Base-by-base conservation (phyloP, 1,140 invertebrate species). In the Linepithema humile region DNA sequence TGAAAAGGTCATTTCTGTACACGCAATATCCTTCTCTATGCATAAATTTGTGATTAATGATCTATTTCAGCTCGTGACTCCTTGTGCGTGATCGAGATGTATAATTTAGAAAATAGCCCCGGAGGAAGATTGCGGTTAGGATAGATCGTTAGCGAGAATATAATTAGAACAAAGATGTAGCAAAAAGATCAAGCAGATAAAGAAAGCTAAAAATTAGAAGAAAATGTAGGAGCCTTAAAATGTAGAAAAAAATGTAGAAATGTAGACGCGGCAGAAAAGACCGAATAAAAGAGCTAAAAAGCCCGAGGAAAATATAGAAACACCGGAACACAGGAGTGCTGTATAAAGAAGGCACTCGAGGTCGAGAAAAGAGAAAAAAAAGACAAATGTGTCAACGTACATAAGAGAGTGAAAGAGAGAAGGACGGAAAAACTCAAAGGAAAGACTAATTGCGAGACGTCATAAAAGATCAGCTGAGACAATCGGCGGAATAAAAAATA, bases 401-500 rank as follows among this genome's bases (percentile, higher is more conserved):
- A 12, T 5, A 38, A 65, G 32, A 65, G 35, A 69, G 40, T 17
- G 20, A 23, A 50, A 72, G 53, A 77, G 67, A 29, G 26, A 40
- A 40, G 1, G 9, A 20, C 0, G 12, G 38, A 35, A 26, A 20
- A 60, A 77, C 26, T 53, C 40, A 64, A 62, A 59, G 29, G 35
- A 38, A 65, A 20, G 15, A 48, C 15, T 20, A 6, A 12, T n/a
- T n/a, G 12, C 9, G 17, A 64, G 40, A 38, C 20, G 43, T 74
- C 53, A 62, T 62, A 64, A 75, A 53, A 69, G 23, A 62, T 38
- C 29, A 7, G n/a, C 26, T 65, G 35, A 70, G 50, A 48, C 40
- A 48, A 50, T 57, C 26, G 29, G 53, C 26, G 20, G 15, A 4
- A 23, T 9, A 38, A 65, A 77, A 64, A 50, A n/a, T 64, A 77